Evolutionary conservation across 2,113 vertebrate genomes (phyloP).

Genomic region (Zapornia atra): DNA sequence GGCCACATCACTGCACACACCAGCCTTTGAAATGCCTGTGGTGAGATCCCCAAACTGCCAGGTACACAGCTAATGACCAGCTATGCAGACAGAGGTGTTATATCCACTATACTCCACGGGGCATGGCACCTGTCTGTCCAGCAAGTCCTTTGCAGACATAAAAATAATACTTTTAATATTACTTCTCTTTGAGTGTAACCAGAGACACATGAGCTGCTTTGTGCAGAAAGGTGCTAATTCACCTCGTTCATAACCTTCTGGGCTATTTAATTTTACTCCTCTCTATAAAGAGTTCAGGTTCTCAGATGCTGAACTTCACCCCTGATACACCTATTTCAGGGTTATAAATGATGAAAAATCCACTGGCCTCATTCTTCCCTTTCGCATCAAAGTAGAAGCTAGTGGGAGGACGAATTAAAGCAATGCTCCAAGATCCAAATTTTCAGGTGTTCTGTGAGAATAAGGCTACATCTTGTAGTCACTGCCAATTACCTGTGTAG

Average conservation of each 20-base stretch:
- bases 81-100: neutral
- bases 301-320: neutral
- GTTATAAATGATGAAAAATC: neutral
- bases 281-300: neutral
- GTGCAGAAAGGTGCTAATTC: neutral
- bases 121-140: neutral
- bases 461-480: neutral
- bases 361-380: neutral
- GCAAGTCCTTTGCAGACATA: neutral
- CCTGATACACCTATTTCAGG: neutral
- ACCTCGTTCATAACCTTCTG: neutral
- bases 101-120: neutral
- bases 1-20: neutral
- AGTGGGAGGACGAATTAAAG: neutral
- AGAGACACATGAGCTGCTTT: neutral
- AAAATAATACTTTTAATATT: neutral
- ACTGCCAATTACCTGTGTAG: neutral
- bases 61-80: neutral
- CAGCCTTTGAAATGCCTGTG: neutral
- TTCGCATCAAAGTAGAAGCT: neutral
- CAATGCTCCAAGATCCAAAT: neutral
- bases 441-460: neutral
- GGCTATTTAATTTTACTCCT: neutral
- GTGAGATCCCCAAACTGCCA: neutral
- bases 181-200: neutral